These are phyloP conservation scores for Thera britannica DNA, from an alignment of 2,888 invertebrate species.

Conservation along the genomic window DNA sequence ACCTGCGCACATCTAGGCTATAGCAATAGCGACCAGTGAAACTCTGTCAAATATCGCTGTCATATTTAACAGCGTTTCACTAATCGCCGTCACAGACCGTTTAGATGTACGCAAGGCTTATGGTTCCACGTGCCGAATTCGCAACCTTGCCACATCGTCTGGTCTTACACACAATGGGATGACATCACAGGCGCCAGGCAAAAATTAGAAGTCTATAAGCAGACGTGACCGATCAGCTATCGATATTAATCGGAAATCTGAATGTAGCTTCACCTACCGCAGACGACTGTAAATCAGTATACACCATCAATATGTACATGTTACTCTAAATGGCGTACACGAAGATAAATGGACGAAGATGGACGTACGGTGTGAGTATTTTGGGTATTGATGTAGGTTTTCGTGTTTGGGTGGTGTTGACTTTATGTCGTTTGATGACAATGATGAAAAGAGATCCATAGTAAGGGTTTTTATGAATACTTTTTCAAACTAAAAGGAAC, in stretches of 20 bases:
- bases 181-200: conserved; percentile 75
- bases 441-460: no score
- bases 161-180: conserved; percentile 45
- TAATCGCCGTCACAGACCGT: no score
- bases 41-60: no score
- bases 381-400: conserved; percentile 19
- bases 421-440: not conserved
- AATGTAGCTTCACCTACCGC: conserved; percentile 76
- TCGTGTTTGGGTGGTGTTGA: conserved; percentile 9
- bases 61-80: no score
- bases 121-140: conserved; percentile 13
- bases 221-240: conserved; percentile 76
- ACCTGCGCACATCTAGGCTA: no score
- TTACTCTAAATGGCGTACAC: conserved; percentile 12
- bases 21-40: no score
- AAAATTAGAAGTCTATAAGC: conserved; percentile 67
- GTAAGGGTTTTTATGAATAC: no score
- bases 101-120: no score
- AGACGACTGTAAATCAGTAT: conserved; percentile 52
- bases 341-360: conserved; percentile 44
- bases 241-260: conserved; percentile 72
- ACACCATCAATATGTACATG: not conserved
- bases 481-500: no score
- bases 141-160: conserved; percentile 39
- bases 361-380: conserved; percentile 20